Base-by-base conservation (phyloP, 2,888 invertebrate species). In the Nyleta sp. region DNA sequence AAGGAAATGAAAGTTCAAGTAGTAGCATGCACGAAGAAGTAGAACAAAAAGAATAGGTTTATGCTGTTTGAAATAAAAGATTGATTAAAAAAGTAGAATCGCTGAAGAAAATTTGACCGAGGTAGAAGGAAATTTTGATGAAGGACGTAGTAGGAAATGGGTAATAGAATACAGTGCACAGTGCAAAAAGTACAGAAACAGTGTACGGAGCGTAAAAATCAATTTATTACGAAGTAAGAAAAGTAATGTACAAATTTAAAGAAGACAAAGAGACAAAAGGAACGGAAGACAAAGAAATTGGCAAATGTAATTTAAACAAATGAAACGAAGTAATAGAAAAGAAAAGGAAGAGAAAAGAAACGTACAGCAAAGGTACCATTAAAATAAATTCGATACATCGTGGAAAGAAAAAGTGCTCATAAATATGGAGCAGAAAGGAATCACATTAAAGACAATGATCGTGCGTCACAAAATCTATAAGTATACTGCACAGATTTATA, bases 361-460 rank as follows among this genome's bases (percentile, higher is more conserved):
- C 44, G n/a, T 28, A 70, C 22, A 15, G 11, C 10, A 40, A 11
- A 44, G 10, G 18, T 44, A 48, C 13, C n/a, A 11, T 8, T 13
- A 15, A 35, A 60, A 3, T 24, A 40, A 7, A 8, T 20, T 38
- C 4, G 22, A 11, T 28, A 10, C 42, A 7, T 17, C 4, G 42
- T 52, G 42, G 55, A 57, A 42, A 64, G 50, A 68, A 38, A 68
- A 13, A 48, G 35, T 15, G 50, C 17, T 31, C 48, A 70, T 53
- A 74, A 50, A 50, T 40, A 78, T 33, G 33, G 60, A 68, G 42
- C 5, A 20, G 52, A 24, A 40, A 50, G 48, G 70, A 44, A 17
- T 57, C 11, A 38, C 44, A 33, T 50, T 15, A 20, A 52, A 38
- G 15, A 53, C 22, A 53, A 44, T 20, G 18, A 31, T 40, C 11